These are phyloP conservation scores for Brotula barbata DNA, from an alignment of 2,797 vertebrate species.

Conservation along the genomic window DNA sequence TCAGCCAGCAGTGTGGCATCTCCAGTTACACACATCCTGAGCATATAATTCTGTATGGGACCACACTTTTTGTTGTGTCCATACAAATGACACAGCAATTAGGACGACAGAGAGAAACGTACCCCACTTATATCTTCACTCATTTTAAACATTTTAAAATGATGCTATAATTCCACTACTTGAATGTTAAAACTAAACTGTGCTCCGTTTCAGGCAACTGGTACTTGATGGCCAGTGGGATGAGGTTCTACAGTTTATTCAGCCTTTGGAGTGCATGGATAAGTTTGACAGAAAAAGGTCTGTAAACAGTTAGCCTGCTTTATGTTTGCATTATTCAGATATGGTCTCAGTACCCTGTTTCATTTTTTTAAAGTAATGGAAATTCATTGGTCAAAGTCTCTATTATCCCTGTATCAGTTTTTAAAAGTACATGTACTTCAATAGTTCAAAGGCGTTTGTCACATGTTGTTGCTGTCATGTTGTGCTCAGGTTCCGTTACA, in stretches of 20 bases:
- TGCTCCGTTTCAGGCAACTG: slow-evolving; percentile 83
- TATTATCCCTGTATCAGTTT: too few relatives aligned
- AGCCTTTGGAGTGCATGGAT: slow-evolving; percentile 97
- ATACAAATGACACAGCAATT: neutral
- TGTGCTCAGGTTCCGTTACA: slow-evolving; percentile 90
- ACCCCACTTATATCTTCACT: too few relatives aligned
- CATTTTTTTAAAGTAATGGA: too few relatives aligned
- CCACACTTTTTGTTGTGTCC: slow-evolving; percentile 3
- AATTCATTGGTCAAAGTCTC: too few relatives aligned
- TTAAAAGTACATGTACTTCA: too few relatives aligned
- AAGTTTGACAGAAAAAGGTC: slow-evolving; percentile 98
- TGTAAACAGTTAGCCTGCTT: neutral
- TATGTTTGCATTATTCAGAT: too few relatives aligned
- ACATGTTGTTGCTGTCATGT: slow-evolving; percentile 10
- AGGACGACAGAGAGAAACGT: neutral
- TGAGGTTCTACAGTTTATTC: slow-evolving; percentile 98
- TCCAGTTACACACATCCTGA: slow-evolving; percentile 13
- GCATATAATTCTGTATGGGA: slow-evolving; percentile 21
- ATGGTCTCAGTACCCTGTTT: too few relatives aligned
- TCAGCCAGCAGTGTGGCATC: slow-evolving; percentile 18
- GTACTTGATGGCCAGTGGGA: slow-evolving; percentile 99
- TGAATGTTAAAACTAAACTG: neutral
- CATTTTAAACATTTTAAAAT: slow-evolving; percentile 3
- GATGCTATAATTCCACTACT: neutral
- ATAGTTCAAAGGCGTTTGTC: too few relatives aligned